Conservation (phyloP, 1,140 invertebrate genomes). For the Globodera rostochiensis region DNA sequence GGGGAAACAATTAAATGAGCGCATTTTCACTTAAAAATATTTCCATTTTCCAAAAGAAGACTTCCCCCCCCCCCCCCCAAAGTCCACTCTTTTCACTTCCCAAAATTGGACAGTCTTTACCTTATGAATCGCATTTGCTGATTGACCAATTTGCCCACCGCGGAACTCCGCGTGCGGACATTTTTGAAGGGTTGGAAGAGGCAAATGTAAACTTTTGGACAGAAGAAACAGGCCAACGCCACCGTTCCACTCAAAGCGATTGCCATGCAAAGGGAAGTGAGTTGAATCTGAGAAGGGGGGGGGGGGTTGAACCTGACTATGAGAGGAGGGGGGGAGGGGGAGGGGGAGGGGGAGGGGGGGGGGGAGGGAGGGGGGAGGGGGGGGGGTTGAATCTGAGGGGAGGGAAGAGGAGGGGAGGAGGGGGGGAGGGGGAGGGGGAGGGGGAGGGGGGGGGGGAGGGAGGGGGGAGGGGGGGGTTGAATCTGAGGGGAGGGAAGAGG, state of each 20-base stretch:
- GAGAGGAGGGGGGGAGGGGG: no score
- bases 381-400: no score
- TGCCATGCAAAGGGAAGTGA: constrained; percentile 69
- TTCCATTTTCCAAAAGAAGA: background rate
- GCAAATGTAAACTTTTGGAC: constrained; percentile 74
- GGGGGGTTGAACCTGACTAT: no score
- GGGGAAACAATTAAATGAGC: no score
- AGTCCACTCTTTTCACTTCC: background rate
- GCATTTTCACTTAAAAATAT: background rate
- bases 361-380: no score
- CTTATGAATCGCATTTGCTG: constrained; percentile 66
- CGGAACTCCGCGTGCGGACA: constrained; percentile 67
- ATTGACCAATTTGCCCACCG: constrained; percentile 64
- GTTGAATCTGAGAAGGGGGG: constrained; percentile 71
- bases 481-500: no score
- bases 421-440: no score
- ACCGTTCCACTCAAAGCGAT: constrained; percentile 70
- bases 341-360: no score
- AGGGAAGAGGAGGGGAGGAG: no score
- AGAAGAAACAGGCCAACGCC: constrained; percentile 71
- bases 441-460: no score
- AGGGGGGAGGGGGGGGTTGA: no score
- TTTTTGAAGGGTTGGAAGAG: constrained; percentile 75
- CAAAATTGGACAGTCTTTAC: constrained; percentile 32
- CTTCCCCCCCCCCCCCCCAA: no score